These are phyloP conservation scores for Montipora cactus DNA, from an alignment of 64 coral and sea anemone species.

Conservation along the genomic window DNA sequence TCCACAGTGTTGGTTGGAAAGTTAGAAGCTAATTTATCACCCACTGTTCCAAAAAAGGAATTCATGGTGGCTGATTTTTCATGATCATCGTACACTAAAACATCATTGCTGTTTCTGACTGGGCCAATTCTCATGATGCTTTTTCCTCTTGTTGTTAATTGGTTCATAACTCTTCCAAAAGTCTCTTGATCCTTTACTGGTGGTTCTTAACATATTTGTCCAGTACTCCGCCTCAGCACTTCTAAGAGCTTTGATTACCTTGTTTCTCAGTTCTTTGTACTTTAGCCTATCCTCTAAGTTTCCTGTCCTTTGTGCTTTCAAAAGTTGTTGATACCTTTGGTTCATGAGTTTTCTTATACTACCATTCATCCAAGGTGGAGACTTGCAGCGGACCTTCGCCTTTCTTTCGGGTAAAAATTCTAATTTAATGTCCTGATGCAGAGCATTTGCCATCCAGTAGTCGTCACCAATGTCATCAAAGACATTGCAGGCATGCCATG, in stretches of 20 bases:
- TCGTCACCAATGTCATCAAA: too few relatives aligned
- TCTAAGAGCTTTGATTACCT: not conserved
- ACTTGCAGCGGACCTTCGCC: conserved; percentile 12
- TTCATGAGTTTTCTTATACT: conserved; percentile 37
- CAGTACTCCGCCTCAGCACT: too few relatives aligned
- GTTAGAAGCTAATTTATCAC: too few relatives aligned
- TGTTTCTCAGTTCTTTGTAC: conserved; percentile 23
- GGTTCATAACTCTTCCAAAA: conserved; percentile 56
- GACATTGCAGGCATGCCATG: conserved; percentile 4
- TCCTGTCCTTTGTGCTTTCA: conserved; percentile 34
- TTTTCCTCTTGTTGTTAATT: conserved; percentile 29
- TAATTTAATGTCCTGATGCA: too few relatives aligned
- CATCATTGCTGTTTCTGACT: too few relatives aligned
- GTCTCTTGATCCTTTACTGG: conserved; percentile 15
- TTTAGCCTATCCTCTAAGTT: not conserved
- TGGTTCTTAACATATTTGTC: not conserved
- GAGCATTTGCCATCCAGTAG: too few relatives aligned
- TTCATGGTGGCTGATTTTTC: too few relatives aligned
- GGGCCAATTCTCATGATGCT: conserved; percentile 33
- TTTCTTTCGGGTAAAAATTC: not conserved
- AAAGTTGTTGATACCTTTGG: conserved; percentile 13
- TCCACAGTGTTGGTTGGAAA: too few relatives aligned
- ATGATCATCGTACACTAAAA: too few relatives aligned
- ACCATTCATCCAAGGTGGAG: conserved; percentile 41
- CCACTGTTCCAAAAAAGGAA: too few relatives aligned